Conservation (phyloP, 1,140 invertebrate genomes). For the Rhopalosiphum padi region DNA sequence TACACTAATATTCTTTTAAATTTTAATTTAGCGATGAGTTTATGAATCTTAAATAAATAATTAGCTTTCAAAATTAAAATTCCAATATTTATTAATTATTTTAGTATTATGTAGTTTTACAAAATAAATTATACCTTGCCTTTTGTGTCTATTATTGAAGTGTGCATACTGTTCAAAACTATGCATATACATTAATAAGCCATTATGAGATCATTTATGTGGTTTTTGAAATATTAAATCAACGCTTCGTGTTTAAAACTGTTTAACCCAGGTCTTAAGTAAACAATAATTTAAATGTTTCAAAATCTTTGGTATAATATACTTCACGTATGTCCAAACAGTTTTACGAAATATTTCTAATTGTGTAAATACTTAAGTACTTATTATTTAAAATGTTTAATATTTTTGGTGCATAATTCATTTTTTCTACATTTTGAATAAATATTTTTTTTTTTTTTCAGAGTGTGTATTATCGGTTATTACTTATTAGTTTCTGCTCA, state of each 20-base stretch:
- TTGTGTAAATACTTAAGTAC: background rate
- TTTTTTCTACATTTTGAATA: background rate
- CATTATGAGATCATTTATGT: background rate
- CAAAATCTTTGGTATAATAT: background rate
- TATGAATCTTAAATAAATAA: background rate
- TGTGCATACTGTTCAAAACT: background rate
- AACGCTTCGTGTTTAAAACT: background rate
- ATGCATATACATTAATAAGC: background rate
- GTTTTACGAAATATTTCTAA: constrained; percentile 6
- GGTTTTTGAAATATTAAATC: background rate
- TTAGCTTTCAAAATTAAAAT: background rate
- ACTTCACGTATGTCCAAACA: background rate
- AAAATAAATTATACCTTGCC: background rate
- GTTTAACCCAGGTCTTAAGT: background rate
- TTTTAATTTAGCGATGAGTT: background rate
- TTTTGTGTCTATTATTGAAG: background rate
- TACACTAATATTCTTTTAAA: background rate
- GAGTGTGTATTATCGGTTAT: background rate
- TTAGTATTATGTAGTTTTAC: background rate
- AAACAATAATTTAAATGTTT: background rate
- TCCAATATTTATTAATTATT: background rate
- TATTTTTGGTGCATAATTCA: background rate
- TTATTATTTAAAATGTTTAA: background rate
- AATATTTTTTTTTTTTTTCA: constrained; percentile 1
- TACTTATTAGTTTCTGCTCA: background rate